Base-by-base conservation (phyloP, 2,797 vertebrate genomes). In the Crocidura indochinensis region DNA sequence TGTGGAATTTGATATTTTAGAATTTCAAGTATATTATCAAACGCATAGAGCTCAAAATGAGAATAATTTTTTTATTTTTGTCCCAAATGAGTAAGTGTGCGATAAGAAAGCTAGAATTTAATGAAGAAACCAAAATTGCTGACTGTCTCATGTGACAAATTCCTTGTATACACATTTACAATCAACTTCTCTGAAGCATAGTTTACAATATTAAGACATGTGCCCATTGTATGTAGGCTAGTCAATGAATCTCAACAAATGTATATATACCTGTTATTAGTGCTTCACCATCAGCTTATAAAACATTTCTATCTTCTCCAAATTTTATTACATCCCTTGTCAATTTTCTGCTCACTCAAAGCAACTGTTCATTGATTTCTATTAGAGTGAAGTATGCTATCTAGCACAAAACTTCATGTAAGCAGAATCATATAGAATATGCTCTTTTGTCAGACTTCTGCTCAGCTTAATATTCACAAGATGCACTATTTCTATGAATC, bases 71-170 rank as follows among this genome's bases (percentile, higher is more conserved):
- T 82, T 84, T 44, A 8, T 27, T 29, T 46, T 14, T 60, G 20
- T 10, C 27, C 68, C 31, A 67, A 74, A 64, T 46, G 19, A 71
- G 12, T 62, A 79, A 29, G 19, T 73, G 24, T 67, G 7, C 73
- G 56, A 67, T 65, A 60, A 75, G 0, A 73, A 38, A 31, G 76
- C 29, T 68, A 91, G 29, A 60, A 6, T 76, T 2, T 80, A 73
- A 89, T n/a, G 51, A 91, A 91, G 67, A 84, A 81, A 84, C 49
- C 6, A 22, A 51, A 44, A 64, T 29, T 71, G 12, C 51, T 75
- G 75, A 44, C 9, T 3, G 60, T 78, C 84, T 75, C 38, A 75
- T 67, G 46, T 26, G 29, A 92, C 73, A 85, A 68, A 88, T 49
- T 73, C 27, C 74, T 80, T 85, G 31, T 69, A 22, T 44, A 9